Evolutionary conservation across 2,113 vertebrate species (phyloP), one percentile per base, ranked within the genome.

Genomic region (Rissa tridactyla): DNA sequence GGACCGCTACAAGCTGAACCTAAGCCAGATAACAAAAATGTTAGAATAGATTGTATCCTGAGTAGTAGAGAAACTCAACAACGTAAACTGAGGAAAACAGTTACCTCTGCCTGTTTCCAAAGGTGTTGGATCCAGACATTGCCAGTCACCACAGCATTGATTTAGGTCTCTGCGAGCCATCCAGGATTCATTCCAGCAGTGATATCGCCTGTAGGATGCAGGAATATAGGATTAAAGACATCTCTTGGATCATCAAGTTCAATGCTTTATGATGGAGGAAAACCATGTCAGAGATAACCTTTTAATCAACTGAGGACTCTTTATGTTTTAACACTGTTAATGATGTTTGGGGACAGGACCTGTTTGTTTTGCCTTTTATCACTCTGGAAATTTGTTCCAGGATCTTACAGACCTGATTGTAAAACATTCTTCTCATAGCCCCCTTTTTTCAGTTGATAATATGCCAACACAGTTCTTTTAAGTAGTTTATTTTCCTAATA

Each of bases 1-100:
- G 97, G 97, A 40, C 97, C 97, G 2, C 94, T 96, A 90, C 94
- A 98, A 85, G 95, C 30, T 91, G 89, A 92, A 76, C 97, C 97
- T 97, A 90, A 76, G 27, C 1, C 36, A 29, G 32, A 76, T n/a
- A 78, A 77, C 20, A 92, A 93, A 55, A 55, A 81, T 54, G 2
- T 93, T 86, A 10, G 15, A 66, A n/a, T 3, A 36, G 21, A 14
- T n/a, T 3, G 2, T 30, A 77, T 69, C 29, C 20, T 23, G 11
- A 77, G 8, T 70, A 51, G 14, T 11, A 66, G 32, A 47, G 9
- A 86, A 79, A 44, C 8, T 88, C 62, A 86, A 21, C 5, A 75
- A 52, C 0, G 1, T 30, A 66, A 72, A 13, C 13, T n/a, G 38
- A 64, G 27, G 13, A 75, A 81, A 78, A 49, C 4, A 71, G 11